Base-by-base conservation (phyloP, 2,888 invertebrate species). In the Galerucella nymphaeae region DNA sequence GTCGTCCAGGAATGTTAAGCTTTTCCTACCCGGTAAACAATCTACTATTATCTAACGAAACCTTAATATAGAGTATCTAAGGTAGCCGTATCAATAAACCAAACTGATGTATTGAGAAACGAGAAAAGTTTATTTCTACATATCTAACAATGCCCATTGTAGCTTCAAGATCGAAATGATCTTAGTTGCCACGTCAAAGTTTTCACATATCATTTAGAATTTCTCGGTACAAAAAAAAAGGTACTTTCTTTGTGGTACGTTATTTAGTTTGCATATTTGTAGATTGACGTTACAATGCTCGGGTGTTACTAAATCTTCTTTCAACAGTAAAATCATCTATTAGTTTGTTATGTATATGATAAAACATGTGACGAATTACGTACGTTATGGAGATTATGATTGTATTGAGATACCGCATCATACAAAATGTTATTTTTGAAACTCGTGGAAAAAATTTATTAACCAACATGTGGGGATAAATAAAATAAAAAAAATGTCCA, bases 201-300 rank as follows among this genome's bases (percentile, higher is more conserved):
- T 67, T 73, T 73, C 73, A 70, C 66, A 70, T 71, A 71, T 74
- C 73, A 70, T 73, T 66, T 70, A 70, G 65, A 68, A 63, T 65
- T 65, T 74, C 59, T 14, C 63, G 10, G 57, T 66, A 48, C 48
- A n/a, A n/a, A 48, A 70, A 66, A 74, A 71, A 68, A 55, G 53
- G 18, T 50, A 11, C 23, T 48, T 64, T 16, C 16, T 64, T 68
- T 50, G 18, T 42, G 55, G 64, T 70, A 71, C 57, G 68, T 66
- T 69, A 70, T 55, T 69, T 59, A 13, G 55, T 59, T 68, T 68
- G 71, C 71, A 68, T 71, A 66, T 69, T 66, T 69, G 48, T 64
- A 62, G 69, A 75, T 75, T 75, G 75, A 70, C 75, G 65, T 71
- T 70, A 73, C 75, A 75, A 75, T 75, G 73, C 73, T 72, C 74